Percentiles rank a stretch among this genome's conserved stretches.
Conservation (phyloP, 2,113 vertebrate species). For the Rhineura floridana region DNA sequence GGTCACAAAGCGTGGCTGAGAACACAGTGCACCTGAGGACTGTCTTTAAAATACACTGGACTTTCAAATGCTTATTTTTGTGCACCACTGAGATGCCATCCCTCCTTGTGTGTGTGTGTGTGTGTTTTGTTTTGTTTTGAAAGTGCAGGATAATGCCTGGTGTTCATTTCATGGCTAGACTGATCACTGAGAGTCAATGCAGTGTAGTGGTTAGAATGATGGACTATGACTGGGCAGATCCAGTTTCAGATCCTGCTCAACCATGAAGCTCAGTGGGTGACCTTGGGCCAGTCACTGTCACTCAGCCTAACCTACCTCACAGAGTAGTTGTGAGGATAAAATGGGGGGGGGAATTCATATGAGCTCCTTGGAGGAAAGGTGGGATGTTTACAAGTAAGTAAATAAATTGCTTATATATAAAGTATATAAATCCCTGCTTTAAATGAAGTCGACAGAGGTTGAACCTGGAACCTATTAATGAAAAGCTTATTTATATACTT, state of each 20-base stretch:
- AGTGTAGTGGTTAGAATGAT: background rate
- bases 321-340: too few species aligned
- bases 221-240: too few species aligned
- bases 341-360: too few species aligned
- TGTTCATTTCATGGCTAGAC: background rate
- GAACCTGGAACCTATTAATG: background rate
- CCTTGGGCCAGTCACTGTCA: background rate
- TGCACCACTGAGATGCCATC: background rate
- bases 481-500: background rate
- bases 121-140: background rate
- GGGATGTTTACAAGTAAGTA: background rate
- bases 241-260: background rate
- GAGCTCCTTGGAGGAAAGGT: too few species aligned
- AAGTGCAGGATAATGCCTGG: background rate
- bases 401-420: background rate
- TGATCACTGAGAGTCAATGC: background rate
- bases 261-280: background rate
- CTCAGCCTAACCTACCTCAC: background rate
- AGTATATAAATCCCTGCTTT: background rate
- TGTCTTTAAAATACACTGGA: background rate
- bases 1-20: background rate
- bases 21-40: background rate
- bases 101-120: background rate
- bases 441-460: background rate
- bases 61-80: background rate